These are phyloP conservation scores for Myrmecobius fasciatus DNA, from an alignment of 2,113 vertebrate species.

Conservation along the genomic window DNA sequence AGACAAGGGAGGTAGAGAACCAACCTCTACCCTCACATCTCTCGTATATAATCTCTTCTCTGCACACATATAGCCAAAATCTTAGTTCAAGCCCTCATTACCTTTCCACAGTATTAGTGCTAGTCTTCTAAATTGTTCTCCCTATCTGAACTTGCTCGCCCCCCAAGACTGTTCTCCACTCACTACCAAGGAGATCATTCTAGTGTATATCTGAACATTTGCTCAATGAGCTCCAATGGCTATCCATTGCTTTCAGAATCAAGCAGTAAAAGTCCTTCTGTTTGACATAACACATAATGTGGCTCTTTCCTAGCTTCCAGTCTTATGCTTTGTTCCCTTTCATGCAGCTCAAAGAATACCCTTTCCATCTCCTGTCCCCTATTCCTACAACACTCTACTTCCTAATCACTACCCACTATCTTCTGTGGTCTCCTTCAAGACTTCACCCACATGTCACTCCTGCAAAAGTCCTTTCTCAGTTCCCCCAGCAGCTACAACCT, in stretches of 20 bases:
- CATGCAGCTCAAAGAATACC: neutral
- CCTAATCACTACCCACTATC: too few species aligned
- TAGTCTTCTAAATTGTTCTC: neutral
- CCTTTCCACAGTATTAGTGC: neutral
- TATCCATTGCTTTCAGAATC: neutral
- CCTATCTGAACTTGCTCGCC: neutral
- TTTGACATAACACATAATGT: neutral
- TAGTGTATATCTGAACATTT: neutral
- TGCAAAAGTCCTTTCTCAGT: too few species aligned
- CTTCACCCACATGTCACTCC: too few species aligned
- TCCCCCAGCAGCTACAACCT: neutral
- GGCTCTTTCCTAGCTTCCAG: neutral
- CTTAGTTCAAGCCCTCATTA: neutral
- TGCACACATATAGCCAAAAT: neutral
- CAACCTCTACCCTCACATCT: neutral
- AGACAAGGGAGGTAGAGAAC: neutral
- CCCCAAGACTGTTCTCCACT: neutral
- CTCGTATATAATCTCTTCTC: neutral
- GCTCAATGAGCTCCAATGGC: neutral
- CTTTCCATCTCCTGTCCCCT: neutral
- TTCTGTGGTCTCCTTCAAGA: too few species aligned
- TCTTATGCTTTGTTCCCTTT: neutral
- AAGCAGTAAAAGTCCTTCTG: neutral
- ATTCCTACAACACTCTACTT: neutral
- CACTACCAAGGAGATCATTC: neutral